Conservation (phyloP, 2,797 vertebrate species). For the Myotis daubentonii region DNA sequence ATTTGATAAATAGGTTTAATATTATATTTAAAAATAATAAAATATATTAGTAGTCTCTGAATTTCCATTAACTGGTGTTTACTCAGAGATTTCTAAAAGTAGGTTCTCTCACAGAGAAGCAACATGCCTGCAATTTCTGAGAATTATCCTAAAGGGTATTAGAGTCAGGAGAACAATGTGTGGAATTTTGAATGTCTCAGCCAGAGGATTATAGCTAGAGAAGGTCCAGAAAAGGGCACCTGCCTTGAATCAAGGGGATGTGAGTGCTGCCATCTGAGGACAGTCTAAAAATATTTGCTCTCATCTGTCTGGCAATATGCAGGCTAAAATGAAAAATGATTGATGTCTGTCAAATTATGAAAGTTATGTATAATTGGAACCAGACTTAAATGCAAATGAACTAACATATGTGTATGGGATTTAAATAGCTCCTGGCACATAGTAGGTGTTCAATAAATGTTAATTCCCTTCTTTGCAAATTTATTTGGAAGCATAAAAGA, state of each 20-base stretch:
- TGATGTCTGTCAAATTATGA: constrained; percentile 80
- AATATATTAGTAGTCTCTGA: constrained; percentile 37
- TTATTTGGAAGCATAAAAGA: constrained; percentile 66
- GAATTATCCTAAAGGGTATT: constrained; percentile 36
- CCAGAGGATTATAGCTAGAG: background rate
- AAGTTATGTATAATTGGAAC: constrained; percentile 77
- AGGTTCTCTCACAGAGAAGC: constrained; percentile 35
- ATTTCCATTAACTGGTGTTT: constrained; percentile 21
- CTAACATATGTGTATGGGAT: constrained; percentile 79
- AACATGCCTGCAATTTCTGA: constrained; percentile 41
- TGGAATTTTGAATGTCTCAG: constrained; percentile 49
- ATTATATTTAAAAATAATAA: constrained; percentile 43
- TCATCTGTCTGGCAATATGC: constrained; percentile 81
- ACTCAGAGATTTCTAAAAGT: constrained; percentile 56
- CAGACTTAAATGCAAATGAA: constrained; percentile 79
- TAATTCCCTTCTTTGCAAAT: constrained; percentile 64
- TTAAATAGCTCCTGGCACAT: constrained; percentile 80
- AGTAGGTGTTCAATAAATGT: constrained; percentile 81
- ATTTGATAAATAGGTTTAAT: constrained; percentile 45
- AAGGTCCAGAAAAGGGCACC: constrained; percentile 71
- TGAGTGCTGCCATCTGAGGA: constrained; percentile 78
- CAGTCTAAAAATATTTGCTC: constrained; percentile 79
- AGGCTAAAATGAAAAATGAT: constrained; percentile 77
- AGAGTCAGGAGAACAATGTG: constrained; percentile 46
- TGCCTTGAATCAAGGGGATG: constrained; percentile 66